Percentiles rank a stretch among this genome's conserved stretches.
Evolutionary conservation across 2,888 invertebrate species (phyloP).

Genomic region (Sphaerophoria taeniata): DNA sequence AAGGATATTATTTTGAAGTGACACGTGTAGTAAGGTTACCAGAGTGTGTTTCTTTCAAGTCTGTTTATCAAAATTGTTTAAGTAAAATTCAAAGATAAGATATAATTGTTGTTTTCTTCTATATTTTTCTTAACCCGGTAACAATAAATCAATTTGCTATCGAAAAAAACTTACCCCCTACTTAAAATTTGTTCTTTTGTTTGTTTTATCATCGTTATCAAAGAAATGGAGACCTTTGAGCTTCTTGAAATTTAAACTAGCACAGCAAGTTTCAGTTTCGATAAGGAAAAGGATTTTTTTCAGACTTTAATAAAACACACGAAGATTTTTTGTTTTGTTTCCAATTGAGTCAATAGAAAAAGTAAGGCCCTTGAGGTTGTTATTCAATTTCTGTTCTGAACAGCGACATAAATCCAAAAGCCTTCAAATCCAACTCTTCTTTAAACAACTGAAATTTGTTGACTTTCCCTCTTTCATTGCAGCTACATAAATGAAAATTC

Average conservation of each 20-base stretch:
- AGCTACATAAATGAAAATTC: too few relatives aligned
- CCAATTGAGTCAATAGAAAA: not conserved
- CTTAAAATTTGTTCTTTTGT: not conserved
- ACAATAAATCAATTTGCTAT: constrained; percentile 3
- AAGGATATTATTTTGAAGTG: not conserved
- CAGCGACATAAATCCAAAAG: too few relatives aligned
- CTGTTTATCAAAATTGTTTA: too few relatives aligned
- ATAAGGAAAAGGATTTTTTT: not conserved
- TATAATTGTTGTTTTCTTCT: not conserved
- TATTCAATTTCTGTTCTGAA: not conserved
- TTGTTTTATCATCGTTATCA: not conserved
- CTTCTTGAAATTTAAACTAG: constrained; percentile 22
- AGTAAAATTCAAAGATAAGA: not conserved
- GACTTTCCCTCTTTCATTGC: too few relatives aligned
- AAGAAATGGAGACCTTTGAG: constrained; percentile 5
- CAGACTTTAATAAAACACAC: constrained; percentile 1
- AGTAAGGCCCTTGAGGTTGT: too few relatives aligned
- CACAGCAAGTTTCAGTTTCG: constrained; percentile 5
- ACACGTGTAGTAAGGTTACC: not conserved
- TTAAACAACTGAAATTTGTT: too few relatives aligned
- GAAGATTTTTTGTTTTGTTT: too few relatives aligned
- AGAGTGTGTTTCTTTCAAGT: not conserved
- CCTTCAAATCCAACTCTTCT: too few relatives aligned
- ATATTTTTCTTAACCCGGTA: constrained; percentile 1
- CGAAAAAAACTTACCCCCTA: not conserved